Conservation (phyloP, 2,797 vertebrate genomes). For the Somateria mollissima region DNA sequence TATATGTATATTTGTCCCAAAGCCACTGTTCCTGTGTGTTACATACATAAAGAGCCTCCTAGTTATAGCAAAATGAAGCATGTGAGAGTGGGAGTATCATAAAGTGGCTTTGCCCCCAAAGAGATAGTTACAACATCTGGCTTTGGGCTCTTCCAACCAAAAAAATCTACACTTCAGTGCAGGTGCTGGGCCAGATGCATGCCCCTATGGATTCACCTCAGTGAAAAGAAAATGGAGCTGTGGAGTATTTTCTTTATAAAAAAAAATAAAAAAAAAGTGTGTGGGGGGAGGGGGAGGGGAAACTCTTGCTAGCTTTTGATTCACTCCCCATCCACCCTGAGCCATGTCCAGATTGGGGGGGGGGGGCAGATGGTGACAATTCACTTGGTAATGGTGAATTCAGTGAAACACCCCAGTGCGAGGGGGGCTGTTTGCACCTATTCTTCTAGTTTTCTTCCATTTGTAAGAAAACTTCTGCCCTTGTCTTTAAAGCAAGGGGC, state of each 20-base stretch:
- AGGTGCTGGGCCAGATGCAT: neutral
- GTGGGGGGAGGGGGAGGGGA: rapidly evolving
- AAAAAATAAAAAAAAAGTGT: neutral
- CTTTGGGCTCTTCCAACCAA: neutral
- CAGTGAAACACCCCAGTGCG: rapidly evolving
- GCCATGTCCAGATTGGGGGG: neutral
- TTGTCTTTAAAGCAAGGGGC: neutral
- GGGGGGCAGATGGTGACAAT: neutral
- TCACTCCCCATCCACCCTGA: neutral
- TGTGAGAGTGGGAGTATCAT: neutral
- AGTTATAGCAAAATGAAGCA: neutral
- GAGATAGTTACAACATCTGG: neutral
- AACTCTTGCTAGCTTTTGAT: rapidly evolving
- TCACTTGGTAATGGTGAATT: neutral
- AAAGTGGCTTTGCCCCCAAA: neutral
- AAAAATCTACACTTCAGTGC: neutral
- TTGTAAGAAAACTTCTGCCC: neutral
- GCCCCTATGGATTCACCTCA: neutral
- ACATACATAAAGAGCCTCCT: neutral
- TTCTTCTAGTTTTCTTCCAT: neutral
- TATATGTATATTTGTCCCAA: neutral
- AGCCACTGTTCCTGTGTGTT: neutral
- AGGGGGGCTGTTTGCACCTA: neutral
- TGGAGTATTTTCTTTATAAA: neutral
- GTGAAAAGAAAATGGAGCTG: neutral